Evolutionary conservation across 2,113 vertebrate species (phyloP).

Genomic region (Stictonetta naevosa): DNA sequence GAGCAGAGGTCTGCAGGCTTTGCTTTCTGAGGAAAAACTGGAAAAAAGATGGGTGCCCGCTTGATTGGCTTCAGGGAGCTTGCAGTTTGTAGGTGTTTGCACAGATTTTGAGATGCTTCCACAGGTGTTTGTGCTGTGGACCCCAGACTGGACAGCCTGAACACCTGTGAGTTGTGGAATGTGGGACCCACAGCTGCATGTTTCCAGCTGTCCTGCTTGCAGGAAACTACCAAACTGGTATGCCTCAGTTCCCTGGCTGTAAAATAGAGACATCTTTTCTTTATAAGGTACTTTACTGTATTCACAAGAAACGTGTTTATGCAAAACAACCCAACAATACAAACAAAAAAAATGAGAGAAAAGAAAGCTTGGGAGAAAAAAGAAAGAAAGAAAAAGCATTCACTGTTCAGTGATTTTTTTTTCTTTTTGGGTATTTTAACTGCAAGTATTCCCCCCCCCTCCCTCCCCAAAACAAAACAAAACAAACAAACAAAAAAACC

Average conservation of each 20-base stretch:
- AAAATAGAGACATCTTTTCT: not conserved
- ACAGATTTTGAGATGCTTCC: not conserved
- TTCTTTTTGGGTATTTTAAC: not conserved
- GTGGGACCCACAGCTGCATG: not conserved
- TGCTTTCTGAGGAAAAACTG: not conserved
- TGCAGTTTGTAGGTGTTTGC: not conserved
- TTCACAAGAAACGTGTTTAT: not conserved
- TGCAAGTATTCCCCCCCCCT: not conserved
- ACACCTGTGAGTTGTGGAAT: fast-evolving
- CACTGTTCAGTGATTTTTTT: not conserved
- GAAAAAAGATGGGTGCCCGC: fast-evolving
- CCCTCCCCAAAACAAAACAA: too few relatives aligned
- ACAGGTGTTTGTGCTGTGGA: not conserved
- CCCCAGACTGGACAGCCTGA: not conserved
- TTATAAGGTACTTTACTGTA: not conserved
- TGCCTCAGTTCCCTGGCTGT: not conserved
- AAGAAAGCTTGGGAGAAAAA: too few relatives aligned
- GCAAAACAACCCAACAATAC: too few relatives aligned
- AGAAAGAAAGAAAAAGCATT: not conserved
- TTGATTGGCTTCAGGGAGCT: not conserved
- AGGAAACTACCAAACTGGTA: not conserved
- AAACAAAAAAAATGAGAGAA: not conserved
- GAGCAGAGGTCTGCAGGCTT: not conserved
- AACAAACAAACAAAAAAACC: not conserved
- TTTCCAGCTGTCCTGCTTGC: fast-evolving